A percentile compares a stretch with the other conserved stretches of the same genome.
phyloP scores from a whole-genome alignment of 2,797 vertebrate species.

The Bucorvus abyssinicus region DNA sequence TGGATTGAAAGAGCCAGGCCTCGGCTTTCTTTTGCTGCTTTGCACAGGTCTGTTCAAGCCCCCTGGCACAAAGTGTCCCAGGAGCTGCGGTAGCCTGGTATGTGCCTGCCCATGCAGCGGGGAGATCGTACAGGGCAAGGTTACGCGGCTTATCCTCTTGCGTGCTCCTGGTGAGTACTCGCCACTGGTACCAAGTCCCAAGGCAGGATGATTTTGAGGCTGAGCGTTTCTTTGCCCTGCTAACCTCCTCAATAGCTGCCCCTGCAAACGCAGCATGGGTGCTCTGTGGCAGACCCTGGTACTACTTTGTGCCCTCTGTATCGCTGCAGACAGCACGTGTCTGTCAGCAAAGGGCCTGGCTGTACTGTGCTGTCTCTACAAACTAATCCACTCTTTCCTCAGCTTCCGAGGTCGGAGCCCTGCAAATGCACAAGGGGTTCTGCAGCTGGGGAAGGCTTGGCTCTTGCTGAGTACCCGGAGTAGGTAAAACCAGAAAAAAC shows the following conservation, averaged over 20 bases:
- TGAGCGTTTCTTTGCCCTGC: not conserved
- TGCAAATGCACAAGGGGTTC: not conserved
- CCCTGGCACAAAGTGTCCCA: fast-evolving
- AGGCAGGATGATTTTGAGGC: not conserved
- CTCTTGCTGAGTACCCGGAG: no score
- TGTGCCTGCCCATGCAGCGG: fast-evolving
- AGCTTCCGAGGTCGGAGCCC: not conserved
- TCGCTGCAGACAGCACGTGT: not conserved
- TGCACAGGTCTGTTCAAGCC: not conserved
- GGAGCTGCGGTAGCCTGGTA: no score
- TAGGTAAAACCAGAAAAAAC: not conserved
- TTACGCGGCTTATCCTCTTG: not conserved
- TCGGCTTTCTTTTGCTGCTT: not conserved
- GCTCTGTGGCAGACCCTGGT: not conserved
- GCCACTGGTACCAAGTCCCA: not conserved
- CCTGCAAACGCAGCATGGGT: fast-evolving
- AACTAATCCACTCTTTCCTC: not conserved
- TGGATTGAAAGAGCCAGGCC: not conserved
- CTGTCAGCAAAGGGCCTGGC: not conserved
- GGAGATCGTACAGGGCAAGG: no score
- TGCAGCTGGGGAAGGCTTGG: not conserved
- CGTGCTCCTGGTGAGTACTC: not conserved
- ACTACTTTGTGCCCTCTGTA: not conserved
- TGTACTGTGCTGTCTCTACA: no score
- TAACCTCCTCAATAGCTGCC: fast-evolving